Percentiles rank a stretch among this genome's conserved stretches.
These are phyloP conservation scores for Bradynema listronoti DNA, from an alignment of 1,140 invertebrate genomes.

Conservation along the genomic window DNA sequence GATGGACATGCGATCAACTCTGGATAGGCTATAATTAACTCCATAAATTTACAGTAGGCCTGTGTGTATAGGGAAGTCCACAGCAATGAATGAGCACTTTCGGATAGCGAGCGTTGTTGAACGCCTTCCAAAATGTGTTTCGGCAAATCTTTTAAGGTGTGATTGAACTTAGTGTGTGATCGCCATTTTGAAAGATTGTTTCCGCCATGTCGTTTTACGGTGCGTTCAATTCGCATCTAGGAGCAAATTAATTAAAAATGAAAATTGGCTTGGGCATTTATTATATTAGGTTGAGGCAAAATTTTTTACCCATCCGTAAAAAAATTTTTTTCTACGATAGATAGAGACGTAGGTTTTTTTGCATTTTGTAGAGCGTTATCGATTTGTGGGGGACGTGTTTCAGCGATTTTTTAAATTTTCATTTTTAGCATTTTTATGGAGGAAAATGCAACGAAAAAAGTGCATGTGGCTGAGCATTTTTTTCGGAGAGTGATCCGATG, in stretches of 20 bases:
- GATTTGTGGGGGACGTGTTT: too few species aligned
- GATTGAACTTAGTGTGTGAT: constrained; percentile 37
- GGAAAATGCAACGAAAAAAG: too few species aligned
- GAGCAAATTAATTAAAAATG: neutral
- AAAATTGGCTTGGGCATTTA: neutral
- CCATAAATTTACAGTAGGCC: constrained; percentile 47
- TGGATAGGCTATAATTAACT: constrained; percentile 30
- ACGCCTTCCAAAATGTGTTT: constrained; percentile 12
- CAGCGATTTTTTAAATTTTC: too few species aligned
- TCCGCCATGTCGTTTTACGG: neutral
- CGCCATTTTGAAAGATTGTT: constrained; percentile 31
- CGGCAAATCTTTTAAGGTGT: constrained; percentile 33
- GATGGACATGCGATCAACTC: constrained; percentile 1
- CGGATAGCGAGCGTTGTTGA: neutral
- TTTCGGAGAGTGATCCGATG: too few species aligned
- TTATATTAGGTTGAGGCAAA: neutral
- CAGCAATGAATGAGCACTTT: neutral
- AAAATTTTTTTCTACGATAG: neutral
- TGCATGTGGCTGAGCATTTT: too few species aligned
- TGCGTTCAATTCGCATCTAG: neutral
- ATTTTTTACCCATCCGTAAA: neutral
- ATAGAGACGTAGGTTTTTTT: neutral
- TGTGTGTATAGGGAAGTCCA: constrained; percentile 9
- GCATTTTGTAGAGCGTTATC: too few species aligned
- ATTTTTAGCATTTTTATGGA: too few species aligned